Base-by-base conservation (phyloP, 2,113 vertebrate genomes). In the Erpornis zantholeuca region DNA sequence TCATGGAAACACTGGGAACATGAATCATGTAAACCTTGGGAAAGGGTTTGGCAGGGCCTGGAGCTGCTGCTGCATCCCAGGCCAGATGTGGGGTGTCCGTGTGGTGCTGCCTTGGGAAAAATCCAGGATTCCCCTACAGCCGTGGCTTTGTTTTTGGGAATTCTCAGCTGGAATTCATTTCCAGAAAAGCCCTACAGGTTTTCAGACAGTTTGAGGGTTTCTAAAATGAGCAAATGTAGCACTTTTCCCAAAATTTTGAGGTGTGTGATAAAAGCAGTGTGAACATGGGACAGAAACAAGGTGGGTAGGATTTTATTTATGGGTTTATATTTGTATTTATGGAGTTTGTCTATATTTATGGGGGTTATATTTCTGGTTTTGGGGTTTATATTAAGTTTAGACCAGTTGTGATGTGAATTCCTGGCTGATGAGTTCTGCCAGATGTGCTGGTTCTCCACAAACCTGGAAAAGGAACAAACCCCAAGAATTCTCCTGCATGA, bases 1-100 rank as follows among this genome's bases (percentile, higher is more conserved):
- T 83, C 64, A 6, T 1, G 24, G 42, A 36, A 68, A 25, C 14
- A 5, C 21, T 8, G 60, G 21, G 42, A 45, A 49, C 82, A 57
- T n/a, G 15, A 42, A 3, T 87, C 19, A 1, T 38, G 49, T 7
- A 7, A 76, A 27, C 52, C 65, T 53, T 33, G 68, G 70, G 50
- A 33, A 36, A 69, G 59, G 79, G 5, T 65, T 12, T 71, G 33
- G 44, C 53, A 28, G 64, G 68, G 28, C 45, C 29, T 31, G 61
- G 45, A 45, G 69, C 33, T 68, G 60, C 86, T 16, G 6, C 16
- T 0, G 6, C 35, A 40, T 35, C 17, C 68, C 66, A 42, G 75
- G 38, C 0, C 1, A n/a, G 47, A 2, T 6, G 29, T 42, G 63
- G n/a, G 35, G n/a, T 23, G 27, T 68, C 70, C 8, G 0, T 33